phyloP scores from a whole-genome alignment of 1,140 invertebrate species.

The Ceratoteleas bidentatus region DNA sequence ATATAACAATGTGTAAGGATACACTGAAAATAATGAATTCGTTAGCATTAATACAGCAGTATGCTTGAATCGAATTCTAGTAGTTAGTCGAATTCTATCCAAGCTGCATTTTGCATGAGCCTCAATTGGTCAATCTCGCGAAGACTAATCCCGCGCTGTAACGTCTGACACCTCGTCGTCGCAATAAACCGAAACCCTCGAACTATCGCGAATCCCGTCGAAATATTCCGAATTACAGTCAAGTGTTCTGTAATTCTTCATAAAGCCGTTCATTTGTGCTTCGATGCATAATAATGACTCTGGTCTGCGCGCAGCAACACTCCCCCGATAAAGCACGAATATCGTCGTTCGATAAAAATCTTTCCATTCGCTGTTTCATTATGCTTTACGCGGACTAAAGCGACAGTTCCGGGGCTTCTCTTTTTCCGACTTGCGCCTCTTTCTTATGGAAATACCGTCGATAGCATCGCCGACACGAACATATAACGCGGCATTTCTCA shows the following conservation, averaged over 20 bases:
- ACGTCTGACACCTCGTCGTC: neutral
- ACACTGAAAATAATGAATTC: too few species aligned
- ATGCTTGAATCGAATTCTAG: too few species aligned
- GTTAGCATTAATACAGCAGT: too few species aligned
- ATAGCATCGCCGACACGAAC: constrained; percentile 18
- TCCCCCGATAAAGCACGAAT: constrained; percentile 33
- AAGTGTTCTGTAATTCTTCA: neutral
- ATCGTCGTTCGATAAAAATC: constrained; percentile 31
- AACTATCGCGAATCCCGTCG: neutral
- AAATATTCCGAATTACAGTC: neutral
- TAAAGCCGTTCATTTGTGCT: constrained; percentile 13
- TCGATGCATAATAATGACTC: constrained; percentile 32
- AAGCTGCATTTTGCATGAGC: too few species aligned
- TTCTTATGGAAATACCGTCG: constrained; percentile 43
- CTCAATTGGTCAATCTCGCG: too few species aligned
- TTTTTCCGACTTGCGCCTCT: constrained; percentile 15
- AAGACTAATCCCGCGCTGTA: neutral
- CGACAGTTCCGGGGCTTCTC: constrained; percentile 19
- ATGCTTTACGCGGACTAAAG: constrained; percentile 31
- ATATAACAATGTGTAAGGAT: too few species aligned
- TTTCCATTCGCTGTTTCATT: constrained; percentile 39
- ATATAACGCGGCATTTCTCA: constrained; percentile 4
- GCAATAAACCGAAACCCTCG: neutral
- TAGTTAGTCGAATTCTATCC: too few species aligned
- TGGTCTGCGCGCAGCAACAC: neutral